Evolutionary conservation across 2,888 invertebrate genomes (phyloP).

Genomic region (Emesis russula): DNA sequence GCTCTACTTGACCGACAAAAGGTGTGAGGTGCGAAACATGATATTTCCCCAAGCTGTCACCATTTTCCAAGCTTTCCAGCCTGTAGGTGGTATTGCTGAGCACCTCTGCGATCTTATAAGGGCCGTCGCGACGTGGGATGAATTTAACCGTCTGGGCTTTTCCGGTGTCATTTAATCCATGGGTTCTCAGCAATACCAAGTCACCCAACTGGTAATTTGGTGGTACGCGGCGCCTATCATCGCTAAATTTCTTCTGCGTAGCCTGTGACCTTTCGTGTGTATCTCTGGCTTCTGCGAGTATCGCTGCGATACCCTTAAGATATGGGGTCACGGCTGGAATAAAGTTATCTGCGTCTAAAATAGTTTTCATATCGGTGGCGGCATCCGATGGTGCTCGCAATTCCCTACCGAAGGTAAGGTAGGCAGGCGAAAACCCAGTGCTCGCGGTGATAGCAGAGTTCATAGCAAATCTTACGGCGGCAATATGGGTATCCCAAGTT

Average conservation of each 20-base stretch:
- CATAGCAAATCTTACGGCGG: slow-evolving; percentile 63
- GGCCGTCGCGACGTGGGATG: slow-evolving; percentile 35
- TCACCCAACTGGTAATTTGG: slow-evolving; percentile 41
- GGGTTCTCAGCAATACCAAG: slow-evolving; percentile 42
- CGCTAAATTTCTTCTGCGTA: slow-evolving; percentile 20
- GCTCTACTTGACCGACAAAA: neutral
- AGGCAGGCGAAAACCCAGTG: slow-evolving; percentile 56
- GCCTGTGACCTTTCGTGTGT: slow-evolving; percentile 34
- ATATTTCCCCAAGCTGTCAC: slow-evolving; percentile 17
- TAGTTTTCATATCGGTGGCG: slow-evolving; percentile 12
- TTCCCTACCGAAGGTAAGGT: slow-evolving; percentile 65
- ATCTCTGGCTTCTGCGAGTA: slow-evolving; percentile 33
- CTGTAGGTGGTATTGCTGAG: neutral
- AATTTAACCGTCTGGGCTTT: slow-evolving; percentile 34
- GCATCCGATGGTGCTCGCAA: slow-evolving; percentile 43
- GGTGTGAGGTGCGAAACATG: slow-evolving; percentile 28
- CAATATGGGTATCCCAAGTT: slow-evolving; percentile 43
- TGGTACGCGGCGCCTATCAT: neutral
- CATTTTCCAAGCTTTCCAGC: neutral
- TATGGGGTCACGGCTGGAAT: slow-evolving; percentile 35
- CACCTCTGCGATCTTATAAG: neutral
- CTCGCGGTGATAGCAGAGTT: slow-evolving; percentile 52
- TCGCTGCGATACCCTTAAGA: neutral
- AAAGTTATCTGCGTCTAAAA: slow-evolving; percentile 37
- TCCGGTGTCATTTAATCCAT: slow-evolving; percentile 25